Evolutionary conservation across 2,888 invertebrate genomes (phyloP).

Genomic region (Drosophila pseudotakahashii): DNA sequence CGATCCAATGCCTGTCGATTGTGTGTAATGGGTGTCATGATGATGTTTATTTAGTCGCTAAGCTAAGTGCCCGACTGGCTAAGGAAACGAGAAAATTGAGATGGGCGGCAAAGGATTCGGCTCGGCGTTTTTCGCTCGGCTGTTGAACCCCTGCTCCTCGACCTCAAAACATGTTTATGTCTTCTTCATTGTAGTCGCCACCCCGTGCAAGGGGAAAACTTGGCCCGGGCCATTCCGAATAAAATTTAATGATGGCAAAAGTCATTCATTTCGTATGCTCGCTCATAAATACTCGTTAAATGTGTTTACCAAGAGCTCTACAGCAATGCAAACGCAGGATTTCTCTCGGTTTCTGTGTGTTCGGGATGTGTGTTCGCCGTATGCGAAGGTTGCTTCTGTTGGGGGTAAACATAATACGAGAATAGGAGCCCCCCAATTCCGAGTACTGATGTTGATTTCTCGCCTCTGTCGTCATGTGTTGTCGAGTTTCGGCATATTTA

Average conservation of each 20-base stretch:
- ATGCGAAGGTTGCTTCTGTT: slow-evolving; percentile 9
- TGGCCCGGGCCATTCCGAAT: slow-evolving; percentile 49
- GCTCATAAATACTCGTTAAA: slow-evolving; percentile 73
- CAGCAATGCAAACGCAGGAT: slow-evolving; percentile 48
- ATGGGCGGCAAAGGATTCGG: slow-evolving; percentile 40
- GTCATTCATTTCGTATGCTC: slow-evolving; percentile 71
- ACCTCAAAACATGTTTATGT: slow-evolving; percentile 64
- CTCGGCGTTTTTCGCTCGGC: slow-evolving; percentile 13
- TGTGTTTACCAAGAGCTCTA: slow-evolving; percentile 66
- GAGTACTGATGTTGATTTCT: slow-evolving; percentile 36
- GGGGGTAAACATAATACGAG: slow-evolving; percentile 17
- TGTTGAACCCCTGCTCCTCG: slow-evolving; percentile 58
- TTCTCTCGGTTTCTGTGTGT: slow-evolving; percentile 30
- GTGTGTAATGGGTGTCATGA: slow-evolving; percentile 71
- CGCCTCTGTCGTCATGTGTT: slow-evolving; percentile 38
- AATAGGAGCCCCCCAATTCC: slow-evolving; percentile 14
- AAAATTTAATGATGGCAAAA: slow-evolving; percentile 73
- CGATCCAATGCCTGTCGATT: slow-evolving; percentile 44
- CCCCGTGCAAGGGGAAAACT: slow-evolving; percentile 23
- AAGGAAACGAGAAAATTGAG: slow-evolving; percentile 28
- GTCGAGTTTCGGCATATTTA: slow-evolving; percentile 39
- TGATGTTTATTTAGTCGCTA: slow-evolving; percentile 67
- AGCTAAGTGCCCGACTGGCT: slow-evolving; percentile 49
- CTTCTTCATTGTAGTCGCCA: slow-evolving; percentile 50
- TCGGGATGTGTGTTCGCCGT: slow-evolving; percentile 1